Evolutionary conservation across 2,113 vertebrate genomes (phyloP), one percentile per base, ranked within the genome.

Genomic region (Aythya baeri): DNA sequence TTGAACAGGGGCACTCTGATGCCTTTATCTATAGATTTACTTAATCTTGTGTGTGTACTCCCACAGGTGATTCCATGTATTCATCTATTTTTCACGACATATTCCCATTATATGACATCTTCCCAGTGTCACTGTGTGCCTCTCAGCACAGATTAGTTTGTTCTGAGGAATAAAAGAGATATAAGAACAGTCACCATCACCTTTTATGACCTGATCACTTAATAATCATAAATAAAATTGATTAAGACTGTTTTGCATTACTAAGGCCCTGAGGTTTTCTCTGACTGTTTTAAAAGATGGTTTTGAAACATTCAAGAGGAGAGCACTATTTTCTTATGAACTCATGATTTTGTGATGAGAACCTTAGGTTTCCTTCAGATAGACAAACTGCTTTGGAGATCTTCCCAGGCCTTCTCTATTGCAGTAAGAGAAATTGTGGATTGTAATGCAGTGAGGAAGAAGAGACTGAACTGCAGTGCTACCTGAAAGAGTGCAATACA

Each of bases 61-160:
- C 55, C 81, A 27, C 49, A 73, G 34, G 84, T 95, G 95, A 95
- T 96, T 94, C 46, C 66, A 75, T 13, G 17, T 82, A 96, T 97
- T 94, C 70, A 94, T 96, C 86, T 91, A 49, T 46, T 88, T 68
- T 61, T 54, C 65, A 54, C 86, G 95, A 78, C 76, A 88, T 44
- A 80, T 86, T 96, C 92, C 90, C 93, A 81, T 86, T 93, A 76
- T 6, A 31, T 54, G 66, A 77, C 83, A 88, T 41, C 57, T 91
- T 92, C 41, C 17, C 54, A 81, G 62, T 93, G 88, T 82, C 88
- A 76, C 62, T 55, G 9, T 49, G 38, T 83, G 61, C 49, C 59
- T 91, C 65, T 91, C 0, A 1, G 68, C 38, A 75, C 55, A 88
- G 63, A 92, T 38, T 74, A n/a, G 46, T 80, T 95, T 88, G 57